Base-by-base conservation (phyloP, 2,113 vertebrate genomes). In the Poicephalus gulielmi region DNA sequence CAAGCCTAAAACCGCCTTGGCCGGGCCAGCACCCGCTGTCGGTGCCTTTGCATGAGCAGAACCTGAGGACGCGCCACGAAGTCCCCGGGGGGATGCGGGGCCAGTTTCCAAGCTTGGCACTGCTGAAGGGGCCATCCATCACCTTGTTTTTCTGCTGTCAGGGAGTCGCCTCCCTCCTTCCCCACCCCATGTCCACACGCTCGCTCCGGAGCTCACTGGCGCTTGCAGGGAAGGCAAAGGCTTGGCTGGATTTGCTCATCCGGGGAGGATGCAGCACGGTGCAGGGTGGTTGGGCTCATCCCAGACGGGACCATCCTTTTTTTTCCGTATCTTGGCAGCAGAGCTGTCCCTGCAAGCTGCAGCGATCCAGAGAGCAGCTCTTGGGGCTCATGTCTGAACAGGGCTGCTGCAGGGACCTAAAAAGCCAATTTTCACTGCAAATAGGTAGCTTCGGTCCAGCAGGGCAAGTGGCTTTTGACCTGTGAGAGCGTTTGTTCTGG, bases 21-120 rank as follows among this genome's bases (percentile, higher is more conserved):
- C 47, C 0, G 2, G 20, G 24, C 39, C 46, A 20, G 66, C 24
- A 30, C 19, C 59, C 11, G 0, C 62, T 2, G 0, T 9, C 2
- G 8, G 30, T 24, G 19, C 57, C 27, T 75, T 23, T 3, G 4
- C n/a, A 9, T 11, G 20, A 7, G 60, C 49, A 27, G 27, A 23
- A 2, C 46, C 94, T 24, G 2, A 25, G 53, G 55, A 28, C 1
- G 46, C 0, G 2, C 82, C 85, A 2, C 0, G 1, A 50, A 0
- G 50, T 35, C 20, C 37, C 9, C 2, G 1, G 59, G 6, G 0
- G 0, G 50, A 25, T 6, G 5, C 2, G 1, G 57, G 73, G 77
- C 28, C 1, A 2, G 62, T 14, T 43, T 30, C 76, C 3, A 2
- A 31, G 77, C 13, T 35, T 13, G 80, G 93, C 24, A 2, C 49